Conservation (phyloP, 1,140 invertebrate species). For the Himalopsyche phryganea region DNA sequence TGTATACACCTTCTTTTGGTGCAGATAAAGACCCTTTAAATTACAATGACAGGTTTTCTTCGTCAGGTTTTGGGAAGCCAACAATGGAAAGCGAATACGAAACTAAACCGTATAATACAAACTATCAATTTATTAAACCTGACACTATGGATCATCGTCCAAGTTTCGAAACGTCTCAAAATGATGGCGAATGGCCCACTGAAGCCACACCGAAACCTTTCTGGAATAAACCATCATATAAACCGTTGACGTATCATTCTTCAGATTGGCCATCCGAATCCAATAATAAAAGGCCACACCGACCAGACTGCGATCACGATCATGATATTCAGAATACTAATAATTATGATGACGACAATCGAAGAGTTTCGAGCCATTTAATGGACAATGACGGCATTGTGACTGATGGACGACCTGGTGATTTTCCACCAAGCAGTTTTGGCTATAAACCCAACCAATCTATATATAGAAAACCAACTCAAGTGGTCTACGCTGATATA, state of each 20-base stretch:
- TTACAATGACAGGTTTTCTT: constrained; percentile 23
- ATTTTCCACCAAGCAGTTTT: constrained; percentile 56
- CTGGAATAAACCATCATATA: constrained; percentile 42
- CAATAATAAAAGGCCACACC: constrained; percentile 40
- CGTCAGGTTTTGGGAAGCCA: constrained; percentile 12
- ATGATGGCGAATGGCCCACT: constrained; percentile 44
- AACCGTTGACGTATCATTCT: constrained; percentile 35
- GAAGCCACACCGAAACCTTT: constrained; percentile 45
- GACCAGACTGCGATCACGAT: constrained; percentile 45
- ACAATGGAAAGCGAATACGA: constrained; percentile 27
- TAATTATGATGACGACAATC: constrained; percentile 15
- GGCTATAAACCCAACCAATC: constrained; percentile 30
- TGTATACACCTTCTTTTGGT: constrained; percentile 42
- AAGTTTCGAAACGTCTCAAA: constrained; percentile 41
- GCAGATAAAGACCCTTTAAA: constrained; percentile 36
- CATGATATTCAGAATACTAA: constrained; percentile 17
- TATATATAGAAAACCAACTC: constrained; percentile 46
- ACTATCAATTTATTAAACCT: constrained; percentile 37
- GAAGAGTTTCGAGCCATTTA: constrained; percentile 33
- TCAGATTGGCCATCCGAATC: constrained; percentile 44
- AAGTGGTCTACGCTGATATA: constrained; percentile 44
- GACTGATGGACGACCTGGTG: constrained; percentile 63
- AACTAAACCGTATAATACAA: constrained; percentile 38
- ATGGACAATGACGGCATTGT: constrained; percentile 55
- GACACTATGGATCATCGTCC: constrained; percentile 32